Base-by-base conservation (phyloP, 2,888 invertebrate species). In the Erpobdella octoculata region DNA sequence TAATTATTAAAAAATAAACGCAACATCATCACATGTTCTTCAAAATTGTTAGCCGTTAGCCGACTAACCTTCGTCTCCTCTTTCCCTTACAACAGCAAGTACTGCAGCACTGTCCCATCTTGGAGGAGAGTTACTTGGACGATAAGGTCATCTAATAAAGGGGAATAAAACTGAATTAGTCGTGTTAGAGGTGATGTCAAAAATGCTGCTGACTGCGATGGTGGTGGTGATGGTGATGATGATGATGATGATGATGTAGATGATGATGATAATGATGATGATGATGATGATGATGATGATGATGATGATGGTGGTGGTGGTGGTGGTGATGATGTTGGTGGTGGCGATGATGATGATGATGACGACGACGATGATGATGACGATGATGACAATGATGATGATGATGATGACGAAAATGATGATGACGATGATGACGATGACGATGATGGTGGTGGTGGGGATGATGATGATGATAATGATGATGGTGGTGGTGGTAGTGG, bases 191-290 rank as follows among this genome's bases (percentile, higher is more conserved):
- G n/a, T n/a, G n/a, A n/a, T n/a, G n/a, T n/a, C n/a, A n/a, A n/a
- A n/a, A n/a, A n/a, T n/a, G n/a, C n/a, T n/a, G n/a, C n/a, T n/a
- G n/a, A n/a, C n/a, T n/a, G 53, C 15, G 31, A 4, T 65, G 36
- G 6, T 65, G 21, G 37, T n/a, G 65, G 36, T 64, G 21, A 33
- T 64, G 15, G 36, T 28, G 64, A 64, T 65, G 33, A 5, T 36
- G 35, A 65, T n/a, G 62, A 62, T 62, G 62, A 62, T 62, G 62
- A 62, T 62, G 62, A 62, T 33, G 25, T 18, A 18, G 62, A 62
- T 62, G 62, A 62, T 62, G 62, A 62, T 33, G 33, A 33, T 33
- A 33, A 62, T 33, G 62, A 62, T 62, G 62, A 62, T 62, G 62
- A 62, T 33, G 33, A 33, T 33, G 62, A 62, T 33, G 62, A 62